Percentiles rank a stretch among this genome's conserved stretches.
These are phyloP conservation scores for Brachionichthys hirsutus DNA, from an alignment of 2,113 vertebrate species.

Conservation along the genomic window DNA sequence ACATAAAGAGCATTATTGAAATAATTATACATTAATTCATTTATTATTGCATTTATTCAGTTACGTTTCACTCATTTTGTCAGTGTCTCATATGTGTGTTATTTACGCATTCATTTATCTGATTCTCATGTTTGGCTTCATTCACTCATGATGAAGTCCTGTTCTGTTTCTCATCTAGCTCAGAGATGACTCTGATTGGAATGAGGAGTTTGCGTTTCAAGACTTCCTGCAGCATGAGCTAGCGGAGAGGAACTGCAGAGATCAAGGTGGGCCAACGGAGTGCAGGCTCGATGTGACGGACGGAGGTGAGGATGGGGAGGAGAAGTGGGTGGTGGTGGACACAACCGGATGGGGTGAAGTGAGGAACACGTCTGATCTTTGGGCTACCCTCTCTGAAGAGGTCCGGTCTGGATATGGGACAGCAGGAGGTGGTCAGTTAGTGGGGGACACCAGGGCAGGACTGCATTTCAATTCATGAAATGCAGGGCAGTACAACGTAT, in stretches of 20 bases:
- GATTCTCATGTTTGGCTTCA: too few relatives aligned
- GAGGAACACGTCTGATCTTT: conserved; percentile 55
- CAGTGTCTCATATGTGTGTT: too few relatives aligned
- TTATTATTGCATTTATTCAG: too few relatives aligned
- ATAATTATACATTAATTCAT: too few relatives aligned
- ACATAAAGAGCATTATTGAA: too few relatives aligned
- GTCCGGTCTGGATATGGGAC: background rate
- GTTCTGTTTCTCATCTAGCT: conserved; percentile 28
- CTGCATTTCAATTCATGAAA: background rate
- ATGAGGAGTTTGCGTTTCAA: conserved; percentile 68
- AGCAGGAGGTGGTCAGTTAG: conserved; percentile 37
- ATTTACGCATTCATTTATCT: too few relatives aligned
- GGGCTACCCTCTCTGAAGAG: conserved; percentile 19
- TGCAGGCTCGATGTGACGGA: conserved; percentile 2
- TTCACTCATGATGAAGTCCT: too few relatives aligned
- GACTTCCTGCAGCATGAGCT: conserved; percentile 60
- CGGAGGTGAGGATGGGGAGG: conserved; percentile 47
- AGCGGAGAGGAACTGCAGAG: conserved; percentile 40
- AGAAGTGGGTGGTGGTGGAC: conserved; percentile 58
- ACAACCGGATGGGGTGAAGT: conserved; percentile 36
- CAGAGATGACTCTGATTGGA: conserved; percentile 70
- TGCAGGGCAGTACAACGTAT: background rate
- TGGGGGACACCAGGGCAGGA: background rate
- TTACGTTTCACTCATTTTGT: too few relatives aligned
- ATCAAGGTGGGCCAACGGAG: background rate